Conservation (phyloP, 2,888 invertebrate species). For the Zygogramma bicolorata region DNA sequence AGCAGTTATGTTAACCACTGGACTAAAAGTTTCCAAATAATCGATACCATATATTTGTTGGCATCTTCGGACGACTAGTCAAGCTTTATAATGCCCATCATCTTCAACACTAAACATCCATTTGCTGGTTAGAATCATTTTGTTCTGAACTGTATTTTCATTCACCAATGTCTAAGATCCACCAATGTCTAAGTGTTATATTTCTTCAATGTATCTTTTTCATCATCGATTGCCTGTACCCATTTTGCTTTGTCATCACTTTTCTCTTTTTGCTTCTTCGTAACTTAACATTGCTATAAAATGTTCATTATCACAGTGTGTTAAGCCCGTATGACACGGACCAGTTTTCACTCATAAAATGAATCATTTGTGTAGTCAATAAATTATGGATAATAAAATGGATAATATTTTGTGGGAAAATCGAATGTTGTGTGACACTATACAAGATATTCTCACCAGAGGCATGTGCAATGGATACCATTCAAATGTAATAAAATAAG, state of each 20-base stretch:
- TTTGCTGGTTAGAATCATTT: background rate
- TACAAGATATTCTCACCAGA: background rate
- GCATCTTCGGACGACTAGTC: slow-evolving; percentile 7
- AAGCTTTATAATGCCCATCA: background rate
- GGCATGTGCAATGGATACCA: background rate
- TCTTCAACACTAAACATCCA: slow-evolving; percentile 1
- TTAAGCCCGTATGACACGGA: background rate
- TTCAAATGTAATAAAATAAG: background rate
- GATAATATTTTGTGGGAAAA: background rate
- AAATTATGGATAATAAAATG: background rate
- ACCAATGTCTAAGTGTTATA: background rate
- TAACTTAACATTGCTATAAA: background rate
- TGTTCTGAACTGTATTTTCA: background rate
- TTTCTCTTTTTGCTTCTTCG: background rate
- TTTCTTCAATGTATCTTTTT: background rate
- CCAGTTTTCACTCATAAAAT: background rate
- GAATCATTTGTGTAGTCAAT: background rate
- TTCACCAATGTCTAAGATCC: too few relatives aligned
- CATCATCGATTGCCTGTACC: background rate
- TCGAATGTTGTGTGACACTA: background rate
- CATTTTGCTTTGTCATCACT: background rate
- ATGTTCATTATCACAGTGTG: background rate
- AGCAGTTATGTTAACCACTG: too few relatives aligned
- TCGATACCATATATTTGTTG: too few relatives aligned
- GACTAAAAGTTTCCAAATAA: too few relatives aligned